Conservation (phyloP, 2,113 vertebrate species). For the Tympanuchus pallidicinctus region DNA sequence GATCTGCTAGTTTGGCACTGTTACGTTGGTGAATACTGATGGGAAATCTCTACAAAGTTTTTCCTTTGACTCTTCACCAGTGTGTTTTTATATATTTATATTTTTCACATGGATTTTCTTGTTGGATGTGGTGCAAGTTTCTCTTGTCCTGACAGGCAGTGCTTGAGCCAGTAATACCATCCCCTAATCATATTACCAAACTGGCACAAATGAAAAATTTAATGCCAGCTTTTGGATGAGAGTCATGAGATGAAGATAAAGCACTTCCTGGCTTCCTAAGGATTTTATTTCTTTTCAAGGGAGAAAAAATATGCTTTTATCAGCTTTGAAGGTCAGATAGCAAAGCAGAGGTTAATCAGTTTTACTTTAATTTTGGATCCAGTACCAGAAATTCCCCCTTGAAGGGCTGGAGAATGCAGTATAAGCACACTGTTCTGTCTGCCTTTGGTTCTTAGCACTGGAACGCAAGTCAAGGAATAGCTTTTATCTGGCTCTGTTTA, state of each 20-base stretch:
- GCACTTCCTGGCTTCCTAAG: constrained; percentile 38
- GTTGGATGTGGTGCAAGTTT: background rate
- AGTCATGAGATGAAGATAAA: constrained; percentile 50
- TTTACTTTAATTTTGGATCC: constrained; percentile 27
- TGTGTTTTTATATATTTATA: background rate
- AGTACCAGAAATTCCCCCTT: background rate
- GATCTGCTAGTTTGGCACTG: rapidly evolving
- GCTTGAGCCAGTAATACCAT: background rate
- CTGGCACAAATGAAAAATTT: background rate
- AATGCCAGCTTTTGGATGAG: constrained; percentile 23
- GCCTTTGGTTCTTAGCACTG: background rate
- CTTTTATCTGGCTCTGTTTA: background rate
- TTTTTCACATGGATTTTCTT: background rate
- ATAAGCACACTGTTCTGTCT: background rate
- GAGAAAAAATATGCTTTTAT: constrained; percentile 50
- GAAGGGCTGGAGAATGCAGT: background rate
- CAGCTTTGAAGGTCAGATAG: constrained; percentile 36
- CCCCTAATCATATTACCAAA: constrained; percentile 11
- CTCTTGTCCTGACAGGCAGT: background rate
- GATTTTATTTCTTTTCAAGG: constrained; percentile 10
- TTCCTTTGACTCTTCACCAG: background rate
- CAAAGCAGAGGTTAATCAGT: constrained; percentile 52
- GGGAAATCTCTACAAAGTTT: background rate
- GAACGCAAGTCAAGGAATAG: background rate
- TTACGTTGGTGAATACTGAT: background rate